A percentile compares a stretch with the other conserved stretches of the same genome.
phyloP scores from a whole-genome alignment of 2,113 vertebrate genomes.

The Leiothrix lutea region DNA sequence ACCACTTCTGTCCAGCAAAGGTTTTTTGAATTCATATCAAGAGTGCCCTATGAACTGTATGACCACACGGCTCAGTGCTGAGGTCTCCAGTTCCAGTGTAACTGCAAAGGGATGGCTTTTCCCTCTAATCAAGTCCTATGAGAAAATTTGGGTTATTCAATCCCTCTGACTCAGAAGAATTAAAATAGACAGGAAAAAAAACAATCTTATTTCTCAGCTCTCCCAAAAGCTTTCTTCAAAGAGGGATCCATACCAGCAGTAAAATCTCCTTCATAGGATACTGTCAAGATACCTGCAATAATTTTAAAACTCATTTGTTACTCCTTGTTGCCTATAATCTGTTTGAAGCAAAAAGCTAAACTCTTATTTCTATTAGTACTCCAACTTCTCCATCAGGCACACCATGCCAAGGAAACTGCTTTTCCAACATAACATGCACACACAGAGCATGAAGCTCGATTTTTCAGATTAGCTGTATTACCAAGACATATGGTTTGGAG shows the following conservation, averaged over 20 bases:
- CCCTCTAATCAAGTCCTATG: not conserved
- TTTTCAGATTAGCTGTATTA: not conserved
- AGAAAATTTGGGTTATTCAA: not conserved
- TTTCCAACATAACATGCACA: not conserved
- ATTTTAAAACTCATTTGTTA: conserved; percentile 42
- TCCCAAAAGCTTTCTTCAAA: conserved; percentile 8
- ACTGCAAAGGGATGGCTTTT: not conserved
- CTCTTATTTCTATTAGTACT: not conserved
- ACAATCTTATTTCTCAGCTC: not conserved
- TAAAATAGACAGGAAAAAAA: not conserved
- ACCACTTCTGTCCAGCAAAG: not conserved
- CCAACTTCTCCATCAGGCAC: not conserved
- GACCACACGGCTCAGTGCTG: not conserved
- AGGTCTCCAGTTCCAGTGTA: not conserved
- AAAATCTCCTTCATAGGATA: conserved; percentile 21
- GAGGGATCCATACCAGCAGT: not conserved
- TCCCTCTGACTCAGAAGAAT: not conserved
- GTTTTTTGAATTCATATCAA: not conserved
- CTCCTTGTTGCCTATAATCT: not conserved
- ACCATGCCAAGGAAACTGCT: not conserved
- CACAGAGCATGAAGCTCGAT: not conserved
- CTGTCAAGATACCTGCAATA: not conserved
- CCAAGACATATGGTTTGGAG: not conserved
- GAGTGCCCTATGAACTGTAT: not conserved
- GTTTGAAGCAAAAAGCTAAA: not conserved